Evolutionary conservation across 2,113 vertebrate species (phyloP).

Genomic region (Pangasianodon gigas): DNA sequence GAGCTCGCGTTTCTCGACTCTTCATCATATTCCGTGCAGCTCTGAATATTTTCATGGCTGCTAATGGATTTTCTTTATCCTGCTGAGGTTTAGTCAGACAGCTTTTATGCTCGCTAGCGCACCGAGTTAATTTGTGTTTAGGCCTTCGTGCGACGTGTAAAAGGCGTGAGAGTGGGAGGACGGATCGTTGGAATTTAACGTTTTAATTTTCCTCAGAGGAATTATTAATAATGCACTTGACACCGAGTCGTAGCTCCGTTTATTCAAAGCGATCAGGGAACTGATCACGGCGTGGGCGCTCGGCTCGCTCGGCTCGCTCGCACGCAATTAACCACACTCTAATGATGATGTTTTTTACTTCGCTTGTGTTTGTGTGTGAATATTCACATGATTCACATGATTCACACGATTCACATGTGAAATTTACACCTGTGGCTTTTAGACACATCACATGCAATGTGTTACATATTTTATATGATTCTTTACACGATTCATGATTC

Average conservation of each 20-base stretch:
- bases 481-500: not conserved
- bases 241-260: conserved; percentile 50
- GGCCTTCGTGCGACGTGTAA: not conserved
- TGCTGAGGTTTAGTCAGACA: conserved; percentile 12
- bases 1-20: not conserved
- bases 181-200: conserved; percentile 17
- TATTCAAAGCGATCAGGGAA: conserved; percentile 43
- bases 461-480: not conserved
- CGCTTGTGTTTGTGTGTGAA: not conserved
- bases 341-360: conserved; percentile 22
- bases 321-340: conserved; percentile 37
- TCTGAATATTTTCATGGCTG: conserved; percentile 22
- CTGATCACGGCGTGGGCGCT: conserved; percentile 50
- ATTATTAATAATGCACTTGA: conserved; percentile 56
- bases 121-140: conserved; percentile 3
- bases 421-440: not conserved
- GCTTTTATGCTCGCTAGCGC: not conserved
- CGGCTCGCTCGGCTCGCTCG: conserved; percentile 11
- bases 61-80: conserved; percentile 15
- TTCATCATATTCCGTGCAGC: not conserved
- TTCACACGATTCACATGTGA: not conserved
- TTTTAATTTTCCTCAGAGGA: conserved; percentile 46
- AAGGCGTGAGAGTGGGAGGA: conserved; percentile 31
- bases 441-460: not conserved
- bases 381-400: not conserved